Conservation (phyloP, 2,113 vertebrate genomes). For the Ardeotis arabs region DNA sequence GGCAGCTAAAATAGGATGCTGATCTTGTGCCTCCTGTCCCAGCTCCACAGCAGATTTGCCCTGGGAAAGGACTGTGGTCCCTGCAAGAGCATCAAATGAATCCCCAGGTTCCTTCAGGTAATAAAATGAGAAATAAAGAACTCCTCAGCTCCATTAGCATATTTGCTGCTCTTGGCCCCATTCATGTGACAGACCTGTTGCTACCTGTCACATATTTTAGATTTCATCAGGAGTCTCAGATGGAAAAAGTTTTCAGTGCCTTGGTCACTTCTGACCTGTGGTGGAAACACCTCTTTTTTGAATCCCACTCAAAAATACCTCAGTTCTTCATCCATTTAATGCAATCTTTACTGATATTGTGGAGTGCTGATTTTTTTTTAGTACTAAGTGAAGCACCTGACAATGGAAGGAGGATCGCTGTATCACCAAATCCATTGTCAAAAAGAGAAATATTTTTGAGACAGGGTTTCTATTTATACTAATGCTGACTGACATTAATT, state of each 20-base stretch:
- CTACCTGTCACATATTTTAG: background rate
- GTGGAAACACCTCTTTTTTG: background rate
- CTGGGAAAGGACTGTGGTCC: background rate
- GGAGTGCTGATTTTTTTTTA: background rate
- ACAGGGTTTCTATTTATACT: background rate
- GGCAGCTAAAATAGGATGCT: background rate
- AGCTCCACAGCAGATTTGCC: background rate
- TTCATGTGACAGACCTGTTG: background rate
- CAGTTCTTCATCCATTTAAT: background rate
- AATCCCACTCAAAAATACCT: background rate
- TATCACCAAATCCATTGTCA: background rate
- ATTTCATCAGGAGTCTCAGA: background rate
- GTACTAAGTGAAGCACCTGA: background rate
- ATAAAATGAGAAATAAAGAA: background rate
- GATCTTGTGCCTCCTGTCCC: background rate
- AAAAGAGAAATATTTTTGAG: constrained; percentile 15
- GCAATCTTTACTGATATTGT: background rate
- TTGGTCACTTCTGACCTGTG: background rate
- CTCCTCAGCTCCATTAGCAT: accelerated
- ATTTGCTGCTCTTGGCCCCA: background rate
- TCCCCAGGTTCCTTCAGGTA: background rate
- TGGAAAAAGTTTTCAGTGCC: background rate
- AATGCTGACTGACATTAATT: constrained; percentile 36
- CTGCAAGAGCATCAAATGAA: background rate
- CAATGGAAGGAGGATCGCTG: background rate